A percentile compares a stretch with the other conserved stretches of the same genome.
Evolutionary conservation across 2,797 vertebrate species (phyloP).

Genomic region (Diplodus puntazzo): DNA sequence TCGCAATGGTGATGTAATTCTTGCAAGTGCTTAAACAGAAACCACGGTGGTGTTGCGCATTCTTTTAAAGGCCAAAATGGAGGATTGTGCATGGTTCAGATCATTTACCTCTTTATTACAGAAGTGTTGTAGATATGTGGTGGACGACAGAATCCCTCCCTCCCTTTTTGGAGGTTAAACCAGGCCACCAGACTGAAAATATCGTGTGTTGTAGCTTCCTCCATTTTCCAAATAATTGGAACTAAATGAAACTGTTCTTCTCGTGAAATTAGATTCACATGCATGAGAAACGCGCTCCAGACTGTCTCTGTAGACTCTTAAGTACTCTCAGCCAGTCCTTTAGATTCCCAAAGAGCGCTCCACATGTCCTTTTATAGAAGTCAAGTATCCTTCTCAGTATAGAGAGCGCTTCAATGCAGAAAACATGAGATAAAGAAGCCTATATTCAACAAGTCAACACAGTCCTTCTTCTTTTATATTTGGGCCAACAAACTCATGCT

Average conservation of each 20-base stretch:
- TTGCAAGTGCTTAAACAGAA: slow-evolving; percentile 10
- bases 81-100: background rate
- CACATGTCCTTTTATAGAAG: background rate
- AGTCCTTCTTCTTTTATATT: slow-evolving; percentile 26
- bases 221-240: background rate
- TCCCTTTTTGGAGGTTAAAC: background rate
- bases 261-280: background rate
- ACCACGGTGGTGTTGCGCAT: background rate
- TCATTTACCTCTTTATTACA: background rate
- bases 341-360: background rate
- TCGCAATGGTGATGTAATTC: slow-evolving; percentile 15
- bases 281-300: background rate
- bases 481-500: slow-evolving; percentile 15
- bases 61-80: slow-evolving; percentile 14
- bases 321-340: background rate
- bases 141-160: background rate
- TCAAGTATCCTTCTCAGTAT: background rate
- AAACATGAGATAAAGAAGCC: background rate
- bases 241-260: background rate
- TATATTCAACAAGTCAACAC: background rate
- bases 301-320: background rate
- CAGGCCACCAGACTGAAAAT: background rate
- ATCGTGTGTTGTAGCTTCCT: slow-evolving; percentile 1
- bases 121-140: background rate
- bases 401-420: background rate